Percentiles rank a stretch among this genome's conserved stretches.
phyloP scores from a whole-genome alignment of 2,113 vertebrate genomes.

The Rostratula benghalensis region DNA sequence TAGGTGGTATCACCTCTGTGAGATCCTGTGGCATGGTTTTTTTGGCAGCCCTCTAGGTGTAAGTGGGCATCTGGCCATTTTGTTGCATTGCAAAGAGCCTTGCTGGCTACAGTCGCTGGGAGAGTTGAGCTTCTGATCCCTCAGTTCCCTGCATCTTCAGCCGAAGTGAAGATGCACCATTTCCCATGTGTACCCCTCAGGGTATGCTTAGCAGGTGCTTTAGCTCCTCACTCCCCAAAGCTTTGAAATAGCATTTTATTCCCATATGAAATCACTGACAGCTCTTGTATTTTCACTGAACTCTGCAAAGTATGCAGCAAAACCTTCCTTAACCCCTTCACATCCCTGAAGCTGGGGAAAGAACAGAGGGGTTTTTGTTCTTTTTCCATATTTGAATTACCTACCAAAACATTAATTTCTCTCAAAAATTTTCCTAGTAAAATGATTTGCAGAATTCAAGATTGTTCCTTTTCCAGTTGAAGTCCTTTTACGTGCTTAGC shows the following conservation, averaged over 20 bases:
- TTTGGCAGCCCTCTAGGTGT: background rate
- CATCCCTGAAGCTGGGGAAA: background rate
- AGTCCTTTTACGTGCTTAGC: background rate
- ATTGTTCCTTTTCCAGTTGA: background rate
- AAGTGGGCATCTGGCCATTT: background rate
- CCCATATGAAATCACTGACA: background rate
- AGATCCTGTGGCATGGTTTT: background rate
- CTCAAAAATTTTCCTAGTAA: background rate
- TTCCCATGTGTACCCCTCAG: background rate
- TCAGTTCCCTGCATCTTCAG: background rate
- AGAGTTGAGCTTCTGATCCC: background rate
- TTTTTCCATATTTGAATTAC: background rate
- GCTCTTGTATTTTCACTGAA: background rate
- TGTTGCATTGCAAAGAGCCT: background rate
- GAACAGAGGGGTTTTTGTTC: background rate
- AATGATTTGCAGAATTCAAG: background rate
- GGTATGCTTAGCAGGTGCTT: background rate
- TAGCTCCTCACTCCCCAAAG: background rate
- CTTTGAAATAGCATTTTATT: background rate
- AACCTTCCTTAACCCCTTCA: background rate
- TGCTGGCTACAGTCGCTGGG: background rate
- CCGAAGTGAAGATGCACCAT: accelerated
- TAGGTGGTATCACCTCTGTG: background rate
- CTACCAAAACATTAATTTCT: background rate
- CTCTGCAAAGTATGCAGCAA: background rate